Conservation (phyloP, 1,140 invertebrate genomes). For the Olivierus martensii region DNA sequence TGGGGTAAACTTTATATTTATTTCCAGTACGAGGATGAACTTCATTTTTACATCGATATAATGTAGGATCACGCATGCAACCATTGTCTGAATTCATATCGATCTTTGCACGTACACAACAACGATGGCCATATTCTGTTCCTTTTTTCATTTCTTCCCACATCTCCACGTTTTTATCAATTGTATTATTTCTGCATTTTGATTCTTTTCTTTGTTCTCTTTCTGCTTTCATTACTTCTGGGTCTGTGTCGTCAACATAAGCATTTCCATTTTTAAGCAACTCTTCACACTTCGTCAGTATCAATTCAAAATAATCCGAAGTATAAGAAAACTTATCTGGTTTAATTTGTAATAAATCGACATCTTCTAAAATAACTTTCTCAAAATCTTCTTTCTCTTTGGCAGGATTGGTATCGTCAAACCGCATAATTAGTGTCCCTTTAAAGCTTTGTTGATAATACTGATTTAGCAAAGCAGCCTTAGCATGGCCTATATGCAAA, state of each 20-base stretch:
- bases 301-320: slow-evolving; percentile 90
- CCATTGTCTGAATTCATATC: slow-evolving; percentile 95
- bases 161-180: slow-evolving; percentile 70
- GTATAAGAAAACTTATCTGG: slow-evolving; percentile 90
- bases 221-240: slow-evolving; percentile 87
- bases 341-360: slow-evolving; percentile 78
- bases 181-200: slow-evolving; percentile 63
- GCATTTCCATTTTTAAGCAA: slow-evolving; percentile 78
- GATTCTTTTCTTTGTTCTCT: slow-evolving; percentile 80
- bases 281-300: slow-evolving; percentile 76
- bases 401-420: slow-evolving; percentile 99
- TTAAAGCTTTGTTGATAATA: slow-evolving; percentile 90
- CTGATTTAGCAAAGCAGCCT: slow-evolving; percentile 95
- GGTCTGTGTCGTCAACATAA: slow-evolving; percentile 92
- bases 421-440: slow-evolving; percentile 93
- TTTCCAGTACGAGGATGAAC: slow-evolving; percentile 79
- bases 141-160: slow-evolving; percentile 96
- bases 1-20: slow-evolving; percentile 98
- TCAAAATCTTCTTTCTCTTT: slow-evolving; percentile 99
- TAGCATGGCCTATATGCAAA: slow-evolving; percentile 97
- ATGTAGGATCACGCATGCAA: slow-evolving; percentile 96
- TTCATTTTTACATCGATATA: slow-evolving; percentile 96
- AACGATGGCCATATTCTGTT: slow-evolving; percentile 57
- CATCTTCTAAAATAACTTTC: slow-evolving; percentile 86
- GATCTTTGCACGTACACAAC: slow-evolving; percentile 93